Evolutionary conservation across 2,113 vertebrate genomes (phyloP).

Genomic region (Anguilla rostrata): DNA sequence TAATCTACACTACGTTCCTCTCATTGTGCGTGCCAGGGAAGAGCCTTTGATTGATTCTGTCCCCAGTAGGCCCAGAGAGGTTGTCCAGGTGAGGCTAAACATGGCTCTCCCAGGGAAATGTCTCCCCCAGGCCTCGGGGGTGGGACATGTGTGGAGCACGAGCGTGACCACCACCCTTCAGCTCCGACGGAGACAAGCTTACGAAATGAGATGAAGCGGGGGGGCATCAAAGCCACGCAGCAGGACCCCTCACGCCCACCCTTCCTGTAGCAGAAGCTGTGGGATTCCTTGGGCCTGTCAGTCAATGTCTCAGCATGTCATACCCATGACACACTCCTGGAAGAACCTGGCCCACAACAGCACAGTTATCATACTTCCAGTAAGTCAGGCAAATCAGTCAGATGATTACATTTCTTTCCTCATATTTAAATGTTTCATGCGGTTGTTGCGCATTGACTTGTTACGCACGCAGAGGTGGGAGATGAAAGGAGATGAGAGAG

Average conservation of each 20-base stretch:
- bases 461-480: too few relatives aligned
- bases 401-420: constrained; percentile 49
- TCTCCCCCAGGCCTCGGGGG: not conserved
- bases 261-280: constrained; percentile 22
- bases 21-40: not conserved
- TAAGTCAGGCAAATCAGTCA: constrained; percentile 44
- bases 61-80: not conserved
- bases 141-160: not conserved
- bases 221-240: constrained; percentile 21
- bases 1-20: constrained; percentile 47
- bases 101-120: constrained; percentile 32
- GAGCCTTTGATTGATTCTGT: constrained; percentile 6
- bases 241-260: constrained; percentile 21
- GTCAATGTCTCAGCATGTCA: constrained; percentile 44
- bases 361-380: constrained; percentile 42
- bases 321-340: constrained; percentile 51
- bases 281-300: constrained; percentile 46
- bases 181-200: not conserved
- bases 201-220: not conserved
- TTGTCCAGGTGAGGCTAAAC: constrained; percentile 20
- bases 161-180: not conserved
- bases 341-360: constrained; percentile 45
- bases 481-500: not conserved
- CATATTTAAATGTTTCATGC: not conserved
- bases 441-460: not conserved